These are phyloP conservation scores for Germaria angustata DNA, from an alignment of 2,888 invertebrate genomes.

Conservation along the genomic window DNA sequence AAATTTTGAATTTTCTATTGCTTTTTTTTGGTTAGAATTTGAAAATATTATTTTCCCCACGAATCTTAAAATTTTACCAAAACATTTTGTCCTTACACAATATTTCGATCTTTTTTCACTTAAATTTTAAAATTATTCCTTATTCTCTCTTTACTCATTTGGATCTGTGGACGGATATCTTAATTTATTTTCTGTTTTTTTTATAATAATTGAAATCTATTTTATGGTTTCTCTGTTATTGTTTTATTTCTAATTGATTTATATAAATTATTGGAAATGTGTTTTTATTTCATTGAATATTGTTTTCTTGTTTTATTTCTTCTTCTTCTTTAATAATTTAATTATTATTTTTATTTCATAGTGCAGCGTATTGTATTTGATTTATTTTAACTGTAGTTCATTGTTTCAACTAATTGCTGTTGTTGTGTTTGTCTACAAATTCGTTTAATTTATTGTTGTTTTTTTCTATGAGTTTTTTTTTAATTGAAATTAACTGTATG, in stretches of 20 bases:
- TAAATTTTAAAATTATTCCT: constrained; percentile 33
- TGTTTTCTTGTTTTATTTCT: not conserved
- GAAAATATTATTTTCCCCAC: no score
- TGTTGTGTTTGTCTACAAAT: constrained; percentile 32
- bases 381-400: constrained; percentile 25
- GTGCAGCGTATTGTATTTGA: constrained; percentile 29
- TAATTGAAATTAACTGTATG: constrained; percentile 37
- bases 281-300: not conserved
- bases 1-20: no score
- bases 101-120: constrained; percentile 2
- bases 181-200: constrained; percentile 28
- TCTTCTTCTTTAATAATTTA: constrained; percentile 11
- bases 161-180: constrained; percentile 65
- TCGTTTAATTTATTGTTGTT: constrained; percentile 31
- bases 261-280: constrained; percentile 47
- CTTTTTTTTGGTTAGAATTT: no score
- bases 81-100: not conserved
- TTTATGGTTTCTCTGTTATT: constrained; percentile 19
- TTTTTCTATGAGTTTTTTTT: not conserved
- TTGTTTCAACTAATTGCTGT: constrained; percentile 55
- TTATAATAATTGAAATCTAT: constrained; percentile 22
- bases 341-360: constrained; percentile 20
- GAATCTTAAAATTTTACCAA: constrained; percentile 28
- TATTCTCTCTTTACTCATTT: constrained; percentile 41
- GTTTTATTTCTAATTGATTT: constrained; percentile 7